Percentiles rank a stretch among this genome's conserved stretches.
phyloP scores from a whole-genome alignment of 2,113 vertebrate genomes.

The Aramus guarauna region DNA sequence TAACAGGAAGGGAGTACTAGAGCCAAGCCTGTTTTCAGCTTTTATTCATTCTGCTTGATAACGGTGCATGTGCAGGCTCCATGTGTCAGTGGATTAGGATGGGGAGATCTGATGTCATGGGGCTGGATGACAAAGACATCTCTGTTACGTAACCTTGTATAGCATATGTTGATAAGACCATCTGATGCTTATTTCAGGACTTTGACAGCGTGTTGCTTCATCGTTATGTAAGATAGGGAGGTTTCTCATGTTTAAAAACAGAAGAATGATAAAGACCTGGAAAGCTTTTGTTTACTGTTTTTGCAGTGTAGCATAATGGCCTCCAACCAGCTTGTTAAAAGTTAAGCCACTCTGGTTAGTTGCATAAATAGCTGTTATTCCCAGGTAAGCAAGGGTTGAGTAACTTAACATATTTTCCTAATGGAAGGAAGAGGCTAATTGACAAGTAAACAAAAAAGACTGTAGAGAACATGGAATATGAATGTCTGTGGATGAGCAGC shows the following conservation, averaged over 20 bases:
- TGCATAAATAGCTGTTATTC: constrained; percentile 19
- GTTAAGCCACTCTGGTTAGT: not conserved
- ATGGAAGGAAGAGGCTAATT: not conserved
- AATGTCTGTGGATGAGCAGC: not conserved
- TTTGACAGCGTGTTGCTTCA: not conserved
- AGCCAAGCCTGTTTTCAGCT: not conserved
- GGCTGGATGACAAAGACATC: not conserved
- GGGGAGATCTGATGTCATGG: constrained; percentile 12
- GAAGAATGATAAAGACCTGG: constrained; percentile 13
- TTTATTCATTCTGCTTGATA: not conserved
- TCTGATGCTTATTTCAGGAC: constrained; percentile 32
- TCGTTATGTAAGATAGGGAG: not conserved
- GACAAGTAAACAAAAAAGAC: not conserved
- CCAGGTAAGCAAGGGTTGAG: not conserved
- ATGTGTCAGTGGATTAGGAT: constrained; percentile 29
- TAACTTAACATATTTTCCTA: not conserved
- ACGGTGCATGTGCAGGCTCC: not conserved
- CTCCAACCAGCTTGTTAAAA: not conserved
- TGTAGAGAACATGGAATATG: not conserved
- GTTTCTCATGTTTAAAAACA: constrained; percentile 8
- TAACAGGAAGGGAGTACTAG: not conserved
- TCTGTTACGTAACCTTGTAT: not conserved
- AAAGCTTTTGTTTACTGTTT: constrained; percentile 37
- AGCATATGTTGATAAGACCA: constrained; percentile 5
- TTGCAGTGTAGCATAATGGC: not conserved